Conservation (phyloP, 2,113 vertebrate species). For the Oryzias curvinotus region DNA sequence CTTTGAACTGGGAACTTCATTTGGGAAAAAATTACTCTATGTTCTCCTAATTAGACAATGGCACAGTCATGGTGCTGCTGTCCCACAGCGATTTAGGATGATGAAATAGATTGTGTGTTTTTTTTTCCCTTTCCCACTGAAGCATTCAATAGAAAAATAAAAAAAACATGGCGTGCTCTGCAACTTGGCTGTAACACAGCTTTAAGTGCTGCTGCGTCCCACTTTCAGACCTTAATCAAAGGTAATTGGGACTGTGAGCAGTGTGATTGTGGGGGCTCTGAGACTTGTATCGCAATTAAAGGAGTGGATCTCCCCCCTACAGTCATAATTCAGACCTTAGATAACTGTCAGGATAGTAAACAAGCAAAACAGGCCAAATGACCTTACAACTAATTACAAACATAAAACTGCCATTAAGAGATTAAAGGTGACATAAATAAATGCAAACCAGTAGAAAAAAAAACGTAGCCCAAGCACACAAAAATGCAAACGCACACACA, state of each 20-base stretch:
- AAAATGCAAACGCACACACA: too few relatives aligned
- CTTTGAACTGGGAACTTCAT: slow-evolving; percentile 7
- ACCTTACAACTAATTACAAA: too few relatives aligned
- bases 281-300: neutral
- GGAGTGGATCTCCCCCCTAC: neutral
- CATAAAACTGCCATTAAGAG: too few relatives aligned
- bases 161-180: neutral
- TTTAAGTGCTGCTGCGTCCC: neutral
- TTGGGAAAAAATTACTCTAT: slow-evolving; percentile 7
- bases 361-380: too few relatives aligned
- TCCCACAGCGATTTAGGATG: neutral
- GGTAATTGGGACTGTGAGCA: neutral
- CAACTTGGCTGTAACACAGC: neutral
- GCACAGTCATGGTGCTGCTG: slow-evolving; percentile 3
- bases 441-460: too few relatives aligned
- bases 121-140: slow-evolving; percentile 3
- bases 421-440: too few relatives aligned
- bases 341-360: too few relatives aligned
- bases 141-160: neutral
- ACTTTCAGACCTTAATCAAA: neutral
- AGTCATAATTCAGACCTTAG: neutral
- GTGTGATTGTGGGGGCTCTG: neutral
- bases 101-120: neutral
- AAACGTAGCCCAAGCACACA: too few relatives aligned
- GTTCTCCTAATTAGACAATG: slow-evolving; percentile 3